These are phyloP conservation scores for Drosophila seguyi DNA, from an alignment of 1,140 invertebrate species.

Conservation along the genomic window DNA sequence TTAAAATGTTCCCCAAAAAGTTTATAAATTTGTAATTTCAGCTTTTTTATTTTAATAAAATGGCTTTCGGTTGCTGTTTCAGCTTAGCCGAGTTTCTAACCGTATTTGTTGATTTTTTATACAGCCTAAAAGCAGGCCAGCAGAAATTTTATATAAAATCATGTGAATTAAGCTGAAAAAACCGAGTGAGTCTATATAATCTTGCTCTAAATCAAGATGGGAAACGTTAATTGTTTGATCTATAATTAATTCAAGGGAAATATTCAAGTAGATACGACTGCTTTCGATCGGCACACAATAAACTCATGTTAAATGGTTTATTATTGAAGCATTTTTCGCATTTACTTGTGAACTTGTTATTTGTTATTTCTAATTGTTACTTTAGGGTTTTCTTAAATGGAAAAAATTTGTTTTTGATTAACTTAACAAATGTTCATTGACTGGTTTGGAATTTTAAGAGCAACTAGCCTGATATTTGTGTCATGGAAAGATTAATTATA, in stretches of 20 bases:
- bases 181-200: not conserved
- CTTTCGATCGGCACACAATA: not conserved
- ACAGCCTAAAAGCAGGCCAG: constrained; percentile 8
- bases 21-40: not conserved
- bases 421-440: too few species aligned
- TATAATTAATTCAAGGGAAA: constrained; percentile 10
- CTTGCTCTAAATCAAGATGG: not conserved
- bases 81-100: not conserved
- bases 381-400: too few species aligned
- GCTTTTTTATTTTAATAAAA: not conserved
- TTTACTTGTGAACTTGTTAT: constrained; percentile 1
- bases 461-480: too few species aligned
- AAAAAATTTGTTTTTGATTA: not conserved
- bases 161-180: not conserved
- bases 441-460: too few species aligned
- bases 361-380: not conserved
- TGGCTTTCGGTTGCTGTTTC: not conserved
- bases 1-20: not conserved
- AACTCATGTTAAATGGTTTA: constrained; percentile 5
- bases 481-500: not conserved
- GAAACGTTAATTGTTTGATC: constrained; percentile 1
- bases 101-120: not conserved
- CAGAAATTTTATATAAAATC: not conserved
- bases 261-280: not conserved
- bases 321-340: constrained; percentile 5